phyloP scores from a whole-genome alignment of 2,797 vertebrate genomes.

The Aselliscus stoliczkanus region DNA sequence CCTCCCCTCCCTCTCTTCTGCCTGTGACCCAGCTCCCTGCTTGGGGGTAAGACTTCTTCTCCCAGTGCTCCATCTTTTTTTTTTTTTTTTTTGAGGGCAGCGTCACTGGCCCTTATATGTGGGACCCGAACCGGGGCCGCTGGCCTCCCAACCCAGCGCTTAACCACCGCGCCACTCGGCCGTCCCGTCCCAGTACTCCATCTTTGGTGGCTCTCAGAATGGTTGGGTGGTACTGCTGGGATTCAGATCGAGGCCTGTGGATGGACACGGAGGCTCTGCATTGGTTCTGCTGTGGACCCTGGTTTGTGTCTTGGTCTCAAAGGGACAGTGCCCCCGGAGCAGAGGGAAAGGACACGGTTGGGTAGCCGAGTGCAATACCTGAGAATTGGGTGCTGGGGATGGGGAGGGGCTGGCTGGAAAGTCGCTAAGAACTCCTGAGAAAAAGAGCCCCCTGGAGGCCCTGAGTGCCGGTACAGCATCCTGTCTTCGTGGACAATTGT shows the following conservation, averaged over 20 bases:
- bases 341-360: not conserved
- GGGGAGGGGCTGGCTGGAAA: too few relatives aligned
- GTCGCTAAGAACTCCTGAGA: not conserved
- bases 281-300: not conserved
- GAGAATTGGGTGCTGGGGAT: accelerated
- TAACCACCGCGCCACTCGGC: too few relatives aligned
- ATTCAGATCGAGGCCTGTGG: not conserved
- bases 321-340: not conserved
- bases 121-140: too few relatives aligned
- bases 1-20: not conserved
- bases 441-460: not conserved
- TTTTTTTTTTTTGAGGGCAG: too few relatives aligned
- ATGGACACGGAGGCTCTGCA: not conserved
- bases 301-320: not conserved
- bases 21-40: not conserved
- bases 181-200: accelerated
- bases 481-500: not conserved
- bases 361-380: accelerated
- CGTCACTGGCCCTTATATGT: too few relatives aligned
- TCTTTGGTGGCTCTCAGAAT: not conserved
- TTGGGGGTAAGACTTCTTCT: too few relatives aligned
- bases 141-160: too few relatives aligned
- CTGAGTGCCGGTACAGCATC: accelerated
- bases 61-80: accelerated
- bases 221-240: not conserved